phyloP scores from a whole-genome alignment of 1,140 invertebrate species.

The Drosophila arizonae region DNA sequence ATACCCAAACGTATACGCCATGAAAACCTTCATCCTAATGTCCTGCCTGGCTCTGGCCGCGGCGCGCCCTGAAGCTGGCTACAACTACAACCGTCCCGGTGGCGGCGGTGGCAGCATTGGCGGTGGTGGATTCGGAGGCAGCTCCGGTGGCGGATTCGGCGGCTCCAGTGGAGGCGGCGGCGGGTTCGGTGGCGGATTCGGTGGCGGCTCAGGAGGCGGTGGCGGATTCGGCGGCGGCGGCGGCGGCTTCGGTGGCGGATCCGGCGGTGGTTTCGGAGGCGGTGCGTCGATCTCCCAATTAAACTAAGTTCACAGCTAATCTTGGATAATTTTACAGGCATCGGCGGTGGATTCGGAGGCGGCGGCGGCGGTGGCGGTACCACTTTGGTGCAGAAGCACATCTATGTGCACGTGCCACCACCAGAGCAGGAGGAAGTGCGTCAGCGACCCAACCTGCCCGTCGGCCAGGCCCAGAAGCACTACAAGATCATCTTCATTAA shows the following conservation, averaged over 20 bases:
- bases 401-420: constrained; percentile 91
- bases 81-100: constrained; percentile 85
- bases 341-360: constrained; percentile 73
- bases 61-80: constrained; percentile 85
- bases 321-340: constrained; percentile 64
- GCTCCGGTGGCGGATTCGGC: constrained; percentile 49
- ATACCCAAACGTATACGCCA: constrained; percentile 43
- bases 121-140: constrained; percentile 45
- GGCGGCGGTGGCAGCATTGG: constrained; percentile 72
- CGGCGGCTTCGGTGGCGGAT: constrained; percentile 47
- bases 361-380: constrained; percentile 83
- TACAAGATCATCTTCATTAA: constrained; percentile 96
- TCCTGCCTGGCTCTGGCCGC: constrained; percentile 85
- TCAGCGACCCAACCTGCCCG: constrained; percentile 84
- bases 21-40: constrained; percentile 84
- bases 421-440: constrained; percentile 88
- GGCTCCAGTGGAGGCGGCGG: constrained; percentile 49
- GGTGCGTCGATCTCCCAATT: constrained; percentile 60
- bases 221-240: constrained; percentile 52
- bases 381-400: constrained; percentile 89
- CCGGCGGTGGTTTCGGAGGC: constrained; percentile 77
- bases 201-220: constrained; percentile 51
- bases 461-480: constrained; percentile 89
- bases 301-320: constrained; percentile 7
- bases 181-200: constrained; percentile 61